Base-by-base conservation (phyloP, 92 coral and sea anemone species). In the Zoanthus sociatus region DNA sequence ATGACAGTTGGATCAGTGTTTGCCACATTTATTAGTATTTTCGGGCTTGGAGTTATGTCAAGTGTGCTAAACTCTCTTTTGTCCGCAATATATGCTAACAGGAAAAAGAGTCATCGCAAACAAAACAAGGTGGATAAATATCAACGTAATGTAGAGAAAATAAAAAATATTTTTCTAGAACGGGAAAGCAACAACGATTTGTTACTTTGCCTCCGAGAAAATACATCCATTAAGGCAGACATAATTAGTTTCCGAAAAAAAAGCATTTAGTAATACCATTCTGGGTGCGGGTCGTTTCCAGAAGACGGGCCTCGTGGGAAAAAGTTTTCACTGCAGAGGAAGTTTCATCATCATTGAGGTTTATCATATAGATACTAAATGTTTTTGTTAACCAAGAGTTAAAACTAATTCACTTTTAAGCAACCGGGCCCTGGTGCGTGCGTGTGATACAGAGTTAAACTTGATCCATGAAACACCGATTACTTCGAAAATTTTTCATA, bases 81-180 rank as follows among this genome's bases (percentile, higher is more conserved):
- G 47, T 81, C 74, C 33, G 85, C 85, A 44, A 67, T 81, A 13
- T 81, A 47, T 7, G 85, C 73, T 17, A 81, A 81, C 46, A 81
- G 15, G 26, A 81, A 64, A 14, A 67, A 67, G 76, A 78, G 60
- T 60, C 15, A 37, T 20, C 20, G 6, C 15, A 5, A 64, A 44
- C 16, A 6, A 11, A 64, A 14, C 13, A 20, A 60, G 10, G 66
- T 81, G 14, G 13, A 30, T 17, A 81, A 64, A 42, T 15, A 13
- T 7, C 74, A 33, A 66, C 61, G 47, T 5, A 63, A 10, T 4
- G 16, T 10, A 45, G 64, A 33, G 47, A 26, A 18, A 20, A 0
- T 81, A 63, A 15, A 64, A 15, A 58, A 45, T n/a, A n/a, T 3
- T 20, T n/a, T 45, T 6, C 42, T 5, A 6, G 47, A 30, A 7